Evolutionary conservation across 1,140 invertebrate genomes (phyloP), one percentile per base, ranked within the genome.

Genomic region (Thaumatotibia leucotreta): DNA sequence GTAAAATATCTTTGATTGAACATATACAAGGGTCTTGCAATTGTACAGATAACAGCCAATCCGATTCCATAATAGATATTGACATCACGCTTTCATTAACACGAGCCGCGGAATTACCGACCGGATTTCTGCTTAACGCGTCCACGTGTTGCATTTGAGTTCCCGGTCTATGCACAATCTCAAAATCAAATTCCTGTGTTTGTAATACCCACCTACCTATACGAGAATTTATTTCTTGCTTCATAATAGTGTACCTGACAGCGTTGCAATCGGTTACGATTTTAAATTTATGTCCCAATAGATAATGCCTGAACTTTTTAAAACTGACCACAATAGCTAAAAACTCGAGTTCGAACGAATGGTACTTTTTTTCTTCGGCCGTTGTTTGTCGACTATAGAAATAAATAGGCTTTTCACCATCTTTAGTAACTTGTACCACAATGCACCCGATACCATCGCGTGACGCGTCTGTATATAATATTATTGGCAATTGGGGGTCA

Each of bases 111-210:
- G 29, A 27, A 29, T 61, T 11, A 20, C 10, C 4, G 11, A 63
- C 20, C 2, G 73, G 69, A 58, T 78, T 70, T 3, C 79, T 29
- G 45, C 83, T 85, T 5, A 85, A 64, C 0, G 80, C 77, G 64
- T 89, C 83, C 0, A 76, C 82, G 54, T 86, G 82, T 20, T 64
- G 64, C 79, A 84, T 83, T 23, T 63, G 67, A 39, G 62, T 20
- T 17, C 66, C 65, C 4, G 63, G 24, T n/a, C 54, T 52, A 49
- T 75, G 72, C 27, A 52, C 64, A 22, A 73, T 68, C 3, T 73
- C 63, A 63, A 62, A 75, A 11, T 58, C 35, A 61, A 69, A 76
- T 23, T 75, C 63, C 29, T 69, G 54, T 20, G 73, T 66, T 35
- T 39, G 32, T 52, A 76, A 22, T 4, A 73, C 64, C 74, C 74